Conservation (phyloP, 1,140 invertebrate species). For the Magallana angulata region DNA sequence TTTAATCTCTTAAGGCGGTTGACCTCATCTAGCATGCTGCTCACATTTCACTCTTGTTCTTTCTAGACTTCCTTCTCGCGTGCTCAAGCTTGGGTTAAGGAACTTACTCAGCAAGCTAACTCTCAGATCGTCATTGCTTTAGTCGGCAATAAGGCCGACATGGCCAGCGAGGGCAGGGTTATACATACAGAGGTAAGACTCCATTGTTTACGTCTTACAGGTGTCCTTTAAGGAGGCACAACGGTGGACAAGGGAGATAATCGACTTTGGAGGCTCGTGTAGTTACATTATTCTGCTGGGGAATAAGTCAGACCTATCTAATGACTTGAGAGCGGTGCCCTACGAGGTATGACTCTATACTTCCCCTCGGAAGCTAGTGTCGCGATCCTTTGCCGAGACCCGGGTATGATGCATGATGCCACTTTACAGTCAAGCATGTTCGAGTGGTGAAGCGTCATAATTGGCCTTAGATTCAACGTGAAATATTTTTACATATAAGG, state of each 20-base stretch:
- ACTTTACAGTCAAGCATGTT: too few relatives aligned
- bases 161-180: slow-evolving; percentile 96
- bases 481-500: too few relatives aligned
- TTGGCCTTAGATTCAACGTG: too few relatives aligned
- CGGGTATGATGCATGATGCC: too few relatives aligned
- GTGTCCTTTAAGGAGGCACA: neutral
- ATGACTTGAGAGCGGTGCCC: neutral
- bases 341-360: neutral
- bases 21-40: neutral
- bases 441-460: too few relatives aligned
- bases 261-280: neutral
- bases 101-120: slow-evolving; percentile 96
- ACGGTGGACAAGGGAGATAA: neutral
- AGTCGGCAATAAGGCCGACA: slow-evolving; percentile 94
- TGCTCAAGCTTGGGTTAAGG: slow-evolving; percentile 99
- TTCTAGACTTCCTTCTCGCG: slow-evolving; percentile 95
- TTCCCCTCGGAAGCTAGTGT: neutral
- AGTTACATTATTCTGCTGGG: neutral
- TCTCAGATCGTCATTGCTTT: slow-evolving; percentile 97
- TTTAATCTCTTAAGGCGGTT: neutral
- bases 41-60: slow-evolving; percentile 26
- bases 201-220: neutral
- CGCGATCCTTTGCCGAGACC: too few relatives aligned
- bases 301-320: neutral
- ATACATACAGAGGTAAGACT: slow-evolving; percentile 87